Evolutionary conservation across 2,888 invertebrate genomes (phyloP), one percentile per base, ranked within the genome.

Genomic region (Deilephila porcellus): DNA sequence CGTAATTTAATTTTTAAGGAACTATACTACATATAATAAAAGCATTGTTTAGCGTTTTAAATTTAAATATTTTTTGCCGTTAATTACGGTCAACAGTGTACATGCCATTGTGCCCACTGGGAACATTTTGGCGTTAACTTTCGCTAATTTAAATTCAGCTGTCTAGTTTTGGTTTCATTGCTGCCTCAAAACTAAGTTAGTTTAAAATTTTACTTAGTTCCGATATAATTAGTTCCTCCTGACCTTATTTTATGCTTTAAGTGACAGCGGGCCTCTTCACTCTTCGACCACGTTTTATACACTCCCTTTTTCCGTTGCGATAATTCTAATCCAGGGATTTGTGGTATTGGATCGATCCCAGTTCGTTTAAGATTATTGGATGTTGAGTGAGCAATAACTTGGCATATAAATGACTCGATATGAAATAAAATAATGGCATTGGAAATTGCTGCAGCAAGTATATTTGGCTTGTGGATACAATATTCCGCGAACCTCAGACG

Each of bases 141-240:
- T 72, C n/a, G 70, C 72, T 67, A 67, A 74, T 74, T 76, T 71
- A 70, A 74, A 76, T 76, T 74, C 71, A 60, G 73, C 72, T 56
- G 59, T 71, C 76, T 62, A 71, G 72, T 73, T 76, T 71, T 71
- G 74, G 74, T 73, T 75, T 74, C 73, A 73, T 63, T 75, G 56
- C 62, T 70, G 29, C 70, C 72, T 72, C 70, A 71, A 63, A 67
- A 72, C 72, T 70, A 70, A 74, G 72, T 72, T 74, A 29, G 72
- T 74, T 70, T 70, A 72, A 71, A 70, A 67, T 64, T 74, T 29
- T 59, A 45, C 72, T 62, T 59, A 59, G 56, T 73, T 73, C 71
- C 63, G 56, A 29, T 67, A 45, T 60, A 67, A 73, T 70, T 45
- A 60, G 45, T 70, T 64, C 72, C 60, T 25, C 25, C 29, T 29